Conservation (phyloP, 2,888 invertebrate species). For the Anthrax anthrax region DNA sequence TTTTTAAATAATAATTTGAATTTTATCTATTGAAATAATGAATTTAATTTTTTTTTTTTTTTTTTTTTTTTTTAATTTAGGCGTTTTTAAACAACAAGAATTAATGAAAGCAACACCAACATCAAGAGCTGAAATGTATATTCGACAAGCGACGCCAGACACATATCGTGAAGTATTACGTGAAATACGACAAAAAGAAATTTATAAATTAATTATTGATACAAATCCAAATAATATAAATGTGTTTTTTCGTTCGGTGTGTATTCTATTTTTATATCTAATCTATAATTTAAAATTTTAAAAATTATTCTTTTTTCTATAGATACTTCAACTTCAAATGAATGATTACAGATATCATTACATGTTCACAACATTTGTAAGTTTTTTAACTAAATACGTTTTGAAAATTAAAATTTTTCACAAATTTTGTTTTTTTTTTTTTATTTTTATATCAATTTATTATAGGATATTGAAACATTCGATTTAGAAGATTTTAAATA, state of each 20-base stretch:
- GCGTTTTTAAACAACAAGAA: constrained; percentile 73
- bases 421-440: too few species aligned
- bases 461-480: constrained; percentile 69
- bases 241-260: constrained; percentile 74
- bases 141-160: constrained; percentile 55
- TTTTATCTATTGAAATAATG: too few species aligned
- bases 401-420: too few species aligned
- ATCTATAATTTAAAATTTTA: not conserved
- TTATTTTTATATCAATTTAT: constrained; percentile 3
- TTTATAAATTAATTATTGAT: constrained; percentile 78
- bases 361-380: constrained; percentile 68
- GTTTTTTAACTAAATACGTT: constrained; percentile 38
- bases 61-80: constrained; percentile 26
- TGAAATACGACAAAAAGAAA: constrained; percentile 65
- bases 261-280: constrained; percentile 26
- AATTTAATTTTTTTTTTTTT: not conserved
- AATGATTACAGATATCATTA: constrained; percentile 76
- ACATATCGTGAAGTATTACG: constrained; percentile 51
- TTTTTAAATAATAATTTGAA: too few species aligned
- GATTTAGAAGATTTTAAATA: constrained; percentile 86
- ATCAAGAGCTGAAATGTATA: constrained; percentile 57
- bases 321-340: constrained; percentile 84
- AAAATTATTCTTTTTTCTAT: constrained; percentile 29
- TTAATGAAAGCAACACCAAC: constrained; percentile 57
- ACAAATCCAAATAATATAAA: constrained; percentile 69